Conservation (phyloP, 1,140 invertebrate species). For the Neodiprion virginianus region DNA sequence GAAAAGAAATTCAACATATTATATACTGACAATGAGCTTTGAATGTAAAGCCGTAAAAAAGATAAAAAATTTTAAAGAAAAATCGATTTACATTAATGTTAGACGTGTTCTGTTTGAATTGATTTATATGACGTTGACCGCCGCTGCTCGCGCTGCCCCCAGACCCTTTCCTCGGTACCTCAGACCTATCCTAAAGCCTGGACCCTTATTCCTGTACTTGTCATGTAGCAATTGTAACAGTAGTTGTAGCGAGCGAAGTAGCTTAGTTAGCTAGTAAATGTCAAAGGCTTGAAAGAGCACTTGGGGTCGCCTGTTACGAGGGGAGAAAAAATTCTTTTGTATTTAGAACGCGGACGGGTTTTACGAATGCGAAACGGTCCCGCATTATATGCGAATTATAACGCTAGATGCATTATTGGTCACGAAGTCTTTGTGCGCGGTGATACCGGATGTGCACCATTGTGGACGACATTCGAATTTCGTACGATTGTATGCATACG, state of each 20-base stretch:
- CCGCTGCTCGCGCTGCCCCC: slow-evolving; percentile 63
- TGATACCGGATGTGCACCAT: too few relatives aligned
- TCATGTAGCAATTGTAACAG: background rate
- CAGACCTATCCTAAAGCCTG: background rate
- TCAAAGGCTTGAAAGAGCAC: background rate
- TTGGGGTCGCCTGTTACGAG: slow-evolving; percentile 7
- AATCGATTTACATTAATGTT: background rate
- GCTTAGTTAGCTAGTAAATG: slow-evolving; percentile 7
- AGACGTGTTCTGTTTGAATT: slow-evolving; percentile 22
- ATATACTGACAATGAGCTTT: background rate
- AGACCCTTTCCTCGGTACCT: slow-evolving; percentile 32
- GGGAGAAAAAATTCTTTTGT: background rate
- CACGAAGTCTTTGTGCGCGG: background rate
- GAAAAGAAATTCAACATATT: too few relatives aligned
- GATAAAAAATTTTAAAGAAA: background rate
- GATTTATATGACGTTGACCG: slow-evolving; percentile 61
- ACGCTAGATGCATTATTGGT: background rate
- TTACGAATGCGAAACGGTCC: background rate
- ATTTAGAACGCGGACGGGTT: background rate
- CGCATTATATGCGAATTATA: background rate
- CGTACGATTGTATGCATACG: too few relatives aligned
- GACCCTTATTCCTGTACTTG: background rate
- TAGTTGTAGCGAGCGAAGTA: background rate
- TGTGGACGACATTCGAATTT: background rate
- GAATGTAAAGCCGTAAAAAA: background rate